Evolutionary conservation across 2,888 invertebrate species (phyloP), one percentile per base, ranked within the genome.

Genomic region (Luffia ferchaultella): DNA sequence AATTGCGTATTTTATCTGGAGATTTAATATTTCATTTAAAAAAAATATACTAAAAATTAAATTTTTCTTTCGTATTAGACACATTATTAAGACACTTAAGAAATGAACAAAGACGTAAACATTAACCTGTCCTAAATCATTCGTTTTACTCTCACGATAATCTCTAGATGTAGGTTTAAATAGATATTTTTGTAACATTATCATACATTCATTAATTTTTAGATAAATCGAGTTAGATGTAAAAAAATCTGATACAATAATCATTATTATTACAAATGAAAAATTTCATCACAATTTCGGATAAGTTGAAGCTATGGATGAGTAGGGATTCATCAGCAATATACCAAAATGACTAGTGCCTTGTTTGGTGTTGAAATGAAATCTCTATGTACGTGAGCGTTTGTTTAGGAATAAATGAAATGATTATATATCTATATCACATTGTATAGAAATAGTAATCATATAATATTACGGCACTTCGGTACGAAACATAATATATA

Each of bases 391-490:
- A 75, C 73, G 61, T 64, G 63, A 67, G 67, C 62, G 70, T 61
- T 62, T 68, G 66, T 60, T 59, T n/a, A 62, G 62, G 60, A 62
- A 47, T n/a, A 42, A 46, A 17, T 17, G 17, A 17, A 67, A 63
- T 83, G 83, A 83, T 83, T 83, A 82, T 80, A 83, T 77, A 66
- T 83, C 83, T 83, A 83, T 83, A 83, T 79, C 73, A 74, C 73
- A 72, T 82, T 62, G 83, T 83, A 83, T 83, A 83, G 83, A 82
- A 76, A 83, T 83, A 83, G 68, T 82, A 83, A 83, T 83, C 83
- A 80, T 77, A 30, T 30, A 7, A 30, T n/a, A n/a, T n/a, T n/a
- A 59, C 61, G 78, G 79, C 83, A 82, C 83, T 75, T n/a, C 65
- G 59, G 68, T 68, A 73, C 66, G 73, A 67, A 72, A 70, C 69